A percentile compares a stretch with the other conserved stretches of the same genome.
Evolutionary conservation across 2,797 vertebrate genomes (phyloP).

Genomic region (Melanotaenia trifasciata): DNA sequence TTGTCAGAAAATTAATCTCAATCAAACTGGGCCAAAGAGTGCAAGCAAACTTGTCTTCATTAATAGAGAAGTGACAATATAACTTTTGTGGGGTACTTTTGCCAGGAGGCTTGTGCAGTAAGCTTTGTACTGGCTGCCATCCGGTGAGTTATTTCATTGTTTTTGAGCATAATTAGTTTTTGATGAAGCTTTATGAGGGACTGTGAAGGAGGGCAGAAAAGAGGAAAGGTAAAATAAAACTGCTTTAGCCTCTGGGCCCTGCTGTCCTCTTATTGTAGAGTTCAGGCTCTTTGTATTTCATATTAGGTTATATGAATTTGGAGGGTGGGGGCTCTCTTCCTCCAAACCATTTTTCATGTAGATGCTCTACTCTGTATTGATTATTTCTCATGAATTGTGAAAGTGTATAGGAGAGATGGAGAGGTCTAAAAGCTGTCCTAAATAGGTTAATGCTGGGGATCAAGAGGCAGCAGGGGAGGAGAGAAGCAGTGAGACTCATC

Average conservation of each 20-base stretch:
- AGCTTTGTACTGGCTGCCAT: slow-evolving; percentile 41
- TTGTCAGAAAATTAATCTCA: slow-evolving; percentile 84
- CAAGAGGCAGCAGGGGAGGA: slow-evolving; percentile 45
- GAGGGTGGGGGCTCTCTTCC: slow-evolving; percentile 38
- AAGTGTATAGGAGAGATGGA: slow-evolving; percentile 69
- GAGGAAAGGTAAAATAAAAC: slow-evolving; percentile 63
- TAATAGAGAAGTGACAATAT: slow-evolving; percentile 81
- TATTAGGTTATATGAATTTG: slow-evolving; percentile 68
- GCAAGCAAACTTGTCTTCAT: slow-evolving; percentile 82
- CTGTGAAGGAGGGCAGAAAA: slow-evolving; percentile 42
- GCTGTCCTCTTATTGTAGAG: slow-evolving; percentile 28
- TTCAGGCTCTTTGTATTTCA: slow-evolving; percentile 41
- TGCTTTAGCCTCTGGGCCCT: slow-evolving; percentile 50
- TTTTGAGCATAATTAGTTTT: slow-evolving; percentile 75
- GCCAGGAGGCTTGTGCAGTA: slow-evolving; percentile 59
- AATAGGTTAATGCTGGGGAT: slow-evolving; percentile 71
- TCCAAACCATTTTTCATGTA: slow-evolving; percentile 67
- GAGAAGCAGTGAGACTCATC: slow-evolving; percentile 49
- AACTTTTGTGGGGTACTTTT: slow-evolving; percentile 64
- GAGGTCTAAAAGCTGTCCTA: slow-evolving; percentile 71
- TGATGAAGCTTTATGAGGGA: slow-evolving; percentile 62
- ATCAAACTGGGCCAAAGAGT: slow-evolving; percentile 80
- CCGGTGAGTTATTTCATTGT: slow-evolving; percentile 71
- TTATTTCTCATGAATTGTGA: slow-evolving; percentile 80
- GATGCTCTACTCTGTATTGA: slow-evolving; percentile 81